phyloP scores from a whole-genome alignment of 2,888 invertebrate genomes.

The Pharmacophagus antenor region DNA sequence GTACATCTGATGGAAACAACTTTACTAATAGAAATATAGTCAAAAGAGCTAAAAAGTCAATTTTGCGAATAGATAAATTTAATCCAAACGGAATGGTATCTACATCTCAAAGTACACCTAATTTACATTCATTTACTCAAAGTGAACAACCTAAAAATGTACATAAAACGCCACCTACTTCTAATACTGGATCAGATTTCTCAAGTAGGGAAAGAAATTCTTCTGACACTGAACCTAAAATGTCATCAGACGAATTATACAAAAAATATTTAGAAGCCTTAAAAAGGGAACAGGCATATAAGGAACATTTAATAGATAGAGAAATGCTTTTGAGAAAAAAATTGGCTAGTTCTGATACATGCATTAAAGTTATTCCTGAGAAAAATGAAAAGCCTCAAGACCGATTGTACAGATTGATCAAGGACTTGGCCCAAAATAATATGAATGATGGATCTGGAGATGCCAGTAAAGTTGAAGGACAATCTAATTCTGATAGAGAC shows the following conservation, averaged over 20 bases:
- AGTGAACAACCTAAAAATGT: slow-evolving; percentile 48
- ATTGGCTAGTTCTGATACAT: slow-evolving; percentile 56
- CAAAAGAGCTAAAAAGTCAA: slow-evolving; percentile 64
- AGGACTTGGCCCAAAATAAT: slow-evolving; percentile 70
- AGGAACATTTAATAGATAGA: slow-evolving; percentile 65
- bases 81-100: slow-evolving; percentile 61
- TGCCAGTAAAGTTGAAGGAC: slow-evolving; percentile 68
- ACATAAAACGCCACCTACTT: slow-evolving; percentile 39
- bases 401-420: slow-evolving; percentile 62
- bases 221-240: slow-evolving; percentile 55
- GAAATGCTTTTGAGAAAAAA: slow-evolving; percentile 69
- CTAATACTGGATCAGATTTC: slow-evolving; percentile 61
- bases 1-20: slow-evolving; percentile 65
- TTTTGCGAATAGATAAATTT: slow-evolving; percentile 63
- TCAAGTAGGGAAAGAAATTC: slow-evolving; percentile 58
- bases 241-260: slow-evolving; percentile 69
- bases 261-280: slow-evolving; percentile 66
- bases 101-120: slow-evolving; percentile 72
- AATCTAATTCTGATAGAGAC: slow-evolving; percentile 48
- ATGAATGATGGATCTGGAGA: slow-evolving; percentile 73
- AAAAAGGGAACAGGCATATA: slow-evolving; percentile 63
- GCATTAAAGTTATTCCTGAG: slow-evolving; percentile 44
- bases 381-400: slow-evolving; percentile 47
- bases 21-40: slow-evolving; percentile 45
- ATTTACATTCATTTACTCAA: slow-evolving; percentile 53